phyloP scores from a whole-genome alignment of 2,797 vertebrate species.

The Denticeps clupeoides region DNA sequence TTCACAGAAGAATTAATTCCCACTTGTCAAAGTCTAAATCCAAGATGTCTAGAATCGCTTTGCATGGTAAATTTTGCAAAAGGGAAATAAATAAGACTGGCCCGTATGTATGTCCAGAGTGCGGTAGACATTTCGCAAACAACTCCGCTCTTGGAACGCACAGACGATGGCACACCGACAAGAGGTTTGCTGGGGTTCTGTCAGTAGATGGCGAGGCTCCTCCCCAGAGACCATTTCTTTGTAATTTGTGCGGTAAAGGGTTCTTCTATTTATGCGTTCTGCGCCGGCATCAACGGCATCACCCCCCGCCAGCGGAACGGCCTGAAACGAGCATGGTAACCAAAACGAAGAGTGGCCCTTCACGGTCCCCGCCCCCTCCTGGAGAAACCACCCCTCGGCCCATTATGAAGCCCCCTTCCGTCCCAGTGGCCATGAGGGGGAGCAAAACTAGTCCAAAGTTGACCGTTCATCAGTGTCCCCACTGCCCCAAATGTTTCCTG shows the following conservation, averaged over 20 bases:
- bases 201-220: conserved; percentile 37
- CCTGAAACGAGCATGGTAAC: background rate
- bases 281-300: conserved; percentile 48
- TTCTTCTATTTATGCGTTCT: conserved; percentile 56
- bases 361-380: too few relatives aligned
- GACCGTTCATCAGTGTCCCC: conserved; percentile 44
- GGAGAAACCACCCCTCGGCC: too few relatives aligned
- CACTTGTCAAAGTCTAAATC: too few relatives aligned
- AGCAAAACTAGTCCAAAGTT: conserved; percentile 19
- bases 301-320: conserved; percentile 26
- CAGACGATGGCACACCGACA: conserved; percentile 58
- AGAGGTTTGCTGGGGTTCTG: conserved; percentile 36
- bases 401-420: too few relatives aligned
- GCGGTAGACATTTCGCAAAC: conserved; percentile 53
- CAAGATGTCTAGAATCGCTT: background rate
- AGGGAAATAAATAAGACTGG: conserved; percentile 13
- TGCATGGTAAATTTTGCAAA: too few relatives aligned
- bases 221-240: conserved; percentile 44
- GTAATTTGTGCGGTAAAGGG: conserved; percentile 49
- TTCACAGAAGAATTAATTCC: conserved; percentile 59
- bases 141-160: conserved; percentile 62
- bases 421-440: too few relatives aligned
- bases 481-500: conserved; percentile 50
- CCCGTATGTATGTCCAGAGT: conserved; percentile 50
- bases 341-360: background rate